A percentile compares a stretch with the other conserved stretches of the same genome.
Evolutionary conservation across 2,888 invertebrate genomes (phyloP).

Genomic region (Liposcelis brunnea): DNA sequence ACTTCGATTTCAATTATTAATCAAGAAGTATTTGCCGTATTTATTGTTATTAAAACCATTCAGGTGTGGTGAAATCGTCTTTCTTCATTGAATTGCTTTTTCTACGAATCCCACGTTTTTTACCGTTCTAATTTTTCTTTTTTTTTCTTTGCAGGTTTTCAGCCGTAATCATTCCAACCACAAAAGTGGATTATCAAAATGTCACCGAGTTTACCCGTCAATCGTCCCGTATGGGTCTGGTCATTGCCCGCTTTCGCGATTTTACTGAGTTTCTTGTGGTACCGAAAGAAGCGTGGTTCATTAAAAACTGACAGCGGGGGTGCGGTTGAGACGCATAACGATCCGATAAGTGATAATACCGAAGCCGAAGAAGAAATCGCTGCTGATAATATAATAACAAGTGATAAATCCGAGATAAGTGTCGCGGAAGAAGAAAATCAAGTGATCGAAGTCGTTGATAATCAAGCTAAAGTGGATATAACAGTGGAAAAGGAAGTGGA

Average conservation of each 20-base stretch:
- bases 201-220: slow-evolving; percentile 36
- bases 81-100: no score
- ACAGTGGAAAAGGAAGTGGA: slow-evolving; percentile 2
- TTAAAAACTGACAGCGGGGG: slow-evolving; percentile 59
- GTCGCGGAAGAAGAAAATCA: slow-evolving; percentile 17
- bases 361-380: slow-evolving; percentile 25
- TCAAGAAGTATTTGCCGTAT: no score
- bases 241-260: slow-evolving; percentile 64
- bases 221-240: slow-evolving; percentile 50
- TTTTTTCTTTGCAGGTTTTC: slow-evolving; percentile 14
- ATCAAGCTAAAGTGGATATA: neutral
- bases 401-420: slow-evolving; percentile 18
- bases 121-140: slow-evolving; percentile 3
- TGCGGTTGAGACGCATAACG: slow-evolving; percentile 17
- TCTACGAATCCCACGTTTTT: neutral
- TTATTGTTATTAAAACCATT: no score
- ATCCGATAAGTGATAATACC: slow-evolving; percentile 13
- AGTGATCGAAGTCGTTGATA: neutral
- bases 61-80: no score
- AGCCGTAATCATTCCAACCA: slow-evolving; percentile 26
- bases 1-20: no score
- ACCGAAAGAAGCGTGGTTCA: slow-evolving; percentile 59
- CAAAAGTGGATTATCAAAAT: slow-evolving; percentile 59
- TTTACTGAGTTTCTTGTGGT: slow-evolving; percentile 65
- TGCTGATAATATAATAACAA: slow-evolving; percentile 26